A percentile compares a stretch with the other conserved stretches of the same genome.
Evolutionary conservation across 2,888 invertebrate species (phyloP).

Genomic region (Dugesia japonica): DNA sequence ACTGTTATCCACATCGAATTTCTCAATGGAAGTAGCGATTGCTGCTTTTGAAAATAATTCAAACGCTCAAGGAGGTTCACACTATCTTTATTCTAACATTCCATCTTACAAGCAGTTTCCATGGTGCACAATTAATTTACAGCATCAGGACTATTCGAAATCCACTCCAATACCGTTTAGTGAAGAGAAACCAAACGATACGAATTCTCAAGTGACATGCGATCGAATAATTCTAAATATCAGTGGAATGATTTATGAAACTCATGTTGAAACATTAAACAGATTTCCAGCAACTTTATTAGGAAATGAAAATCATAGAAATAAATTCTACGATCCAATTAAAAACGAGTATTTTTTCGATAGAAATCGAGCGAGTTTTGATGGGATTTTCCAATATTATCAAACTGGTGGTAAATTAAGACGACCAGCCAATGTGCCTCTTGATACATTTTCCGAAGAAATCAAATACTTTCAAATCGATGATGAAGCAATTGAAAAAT

Average conservation of each 20-base stretch:
- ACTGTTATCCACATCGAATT: background rate
- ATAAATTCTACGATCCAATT: conserved; percentile 90
- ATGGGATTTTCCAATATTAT: conserved; percentile 97
- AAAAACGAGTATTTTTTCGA: conserved; percentile 99
- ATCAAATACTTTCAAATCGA: conserved; percentile 97
- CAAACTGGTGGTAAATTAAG: conserved; percentile 76
- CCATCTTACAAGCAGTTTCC: background rate
- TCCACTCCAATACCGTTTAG: background rate
- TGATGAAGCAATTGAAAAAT: conserved; percentile 59
- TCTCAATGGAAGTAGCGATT: background rate
- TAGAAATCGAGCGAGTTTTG: conserved; percentile 93
- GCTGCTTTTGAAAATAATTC: conserved; percentile 7
- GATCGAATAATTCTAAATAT: conserved; percentile 47
- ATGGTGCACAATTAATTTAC: background rate
- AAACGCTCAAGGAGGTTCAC: background rate
- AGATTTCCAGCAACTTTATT: conserved; percentile 95
- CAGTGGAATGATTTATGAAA: conserved; percentile 92
- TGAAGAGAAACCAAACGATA: background rate
- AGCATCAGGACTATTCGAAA: background rate
- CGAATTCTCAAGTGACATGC: background rate
- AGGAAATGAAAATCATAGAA: conserved; percentile 62
- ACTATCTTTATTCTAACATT: conserved; percentile 5
- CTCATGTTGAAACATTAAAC: conserved; percentile 86
- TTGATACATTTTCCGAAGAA: conserved; percentile 94
- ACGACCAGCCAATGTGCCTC: conserved; percentile 88